Percentiles rank a stretch among this genome's conserved stretches.
phyloP scores from a whole-genome alignment of 2,797 vertebrate species.

The Notolepis coatsorum region DNA sequence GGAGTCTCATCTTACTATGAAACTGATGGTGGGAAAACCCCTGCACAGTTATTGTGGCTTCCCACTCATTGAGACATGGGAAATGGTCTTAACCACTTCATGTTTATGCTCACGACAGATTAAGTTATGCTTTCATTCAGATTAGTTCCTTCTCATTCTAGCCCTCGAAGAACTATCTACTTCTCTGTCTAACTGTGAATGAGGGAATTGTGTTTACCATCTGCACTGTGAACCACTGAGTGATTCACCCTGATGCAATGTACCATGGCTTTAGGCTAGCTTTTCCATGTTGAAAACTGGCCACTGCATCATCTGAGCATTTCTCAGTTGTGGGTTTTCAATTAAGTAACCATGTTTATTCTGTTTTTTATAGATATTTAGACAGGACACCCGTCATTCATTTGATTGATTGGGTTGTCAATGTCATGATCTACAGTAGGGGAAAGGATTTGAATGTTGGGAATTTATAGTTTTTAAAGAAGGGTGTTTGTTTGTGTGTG shows the following conservation, averaged over 20 bases:
- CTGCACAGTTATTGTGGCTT: constrained; percentile 7
- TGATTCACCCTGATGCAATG: constrained; percentile 69
- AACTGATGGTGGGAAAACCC: constrained; percentile 19
- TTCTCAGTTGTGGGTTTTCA: background rate
- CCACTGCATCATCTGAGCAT: background rate
- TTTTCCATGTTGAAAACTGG: constrained; percentile 9
- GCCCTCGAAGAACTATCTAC: constrained; percentile 19
- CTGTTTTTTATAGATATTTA: background rate
- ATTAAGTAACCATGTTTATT: constrained; percentile 5
- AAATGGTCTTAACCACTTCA: constrained; percentile 23
- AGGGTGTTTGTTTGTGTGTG: too few relatives aligned
- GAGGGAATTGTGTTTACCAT: constrained; percentile 60
- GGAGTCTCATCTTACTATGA: constrained; percentile 2
- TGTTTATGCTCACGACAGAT: constrained; percentile 17
- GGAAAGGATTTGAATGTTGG: background rate
- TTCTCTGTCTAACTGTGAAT: constrained; percentile 67
- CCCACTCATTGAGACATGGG: constrained; percentile 19
- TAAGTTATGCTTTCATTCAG: constrained; percentile 28
- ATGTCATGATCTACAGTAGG: constrained; percentile 5
- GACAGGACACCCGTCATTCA: background rate
- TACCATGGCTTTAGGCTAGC: constrained; percentile 21
- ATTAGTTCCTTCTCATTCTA: constrained; percentile 21
- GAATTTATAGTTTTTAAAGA: too few relatives aligned
- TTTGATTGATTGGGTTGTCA: background rate
- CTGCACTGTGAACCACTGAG: constrained; percentile 58